Evolutionary conservation across 2,113 vertebrate species (phyloP), one percentile per base, ranked within the genome.

Genomic region (Henicopernis longicauda): DNA sequence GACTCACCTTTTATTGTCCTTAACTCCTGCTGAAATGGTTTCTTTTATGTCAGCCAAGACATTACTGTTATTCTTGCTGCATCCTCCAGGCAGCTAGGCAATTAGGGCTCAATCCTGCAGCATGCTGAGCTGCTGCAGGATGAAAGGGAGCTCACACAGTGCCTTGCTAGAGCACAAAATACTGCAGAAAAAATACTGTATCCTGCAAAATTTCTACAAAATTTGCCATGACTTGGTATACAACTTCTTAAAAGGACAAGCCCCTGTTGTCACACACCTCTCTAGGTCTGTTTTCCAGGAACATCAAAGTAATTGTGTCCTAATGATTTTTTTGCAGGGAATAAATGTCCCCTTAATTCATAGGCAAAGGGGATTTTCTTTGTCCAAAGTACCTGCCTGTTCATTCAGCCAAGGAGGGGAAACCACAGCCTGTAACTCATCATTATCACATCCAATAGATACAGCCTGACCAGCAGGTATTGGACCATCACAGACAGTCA

Each of bases 1-100:
- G 88, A 76, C 45, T 90, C 86, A 92, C 86, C 92, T 93, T 90
- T 96, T 70, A 58, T 59, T 83, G 82, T 93, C 91, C 90, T 93
- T 79, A 94, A 84, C 63, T 85, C 47, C 59, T 67, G 18, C 79
- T 63, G 8, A 79, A 95, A 95, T 49, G 32, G 54, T 69, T 92
- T 83, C 74, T 93, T 86, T 91, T 55, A 38, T 95, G 85, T 88
- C 92, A 95, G 76, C 76, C 84, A 89, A 92, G 82, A 63, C 72
- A 87, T 89, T n/a, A 61, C 87, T 92, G 81, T 83, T 93, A 50
- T 76, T 93, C 80, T 74, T 81, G 66, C 78, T 92, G 85, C 95
- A 90, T 59, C 42, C 76, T 96, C 61, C 90, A 85, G 70, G 88
- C 61, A 92, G 82, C 45, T 8, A 59, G 57, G 82, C 58, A 93